Evolutionary conservation across 2,888 invertebrate species (phyloP).

Genomic region (Chaetoderma sp.): DNA sequence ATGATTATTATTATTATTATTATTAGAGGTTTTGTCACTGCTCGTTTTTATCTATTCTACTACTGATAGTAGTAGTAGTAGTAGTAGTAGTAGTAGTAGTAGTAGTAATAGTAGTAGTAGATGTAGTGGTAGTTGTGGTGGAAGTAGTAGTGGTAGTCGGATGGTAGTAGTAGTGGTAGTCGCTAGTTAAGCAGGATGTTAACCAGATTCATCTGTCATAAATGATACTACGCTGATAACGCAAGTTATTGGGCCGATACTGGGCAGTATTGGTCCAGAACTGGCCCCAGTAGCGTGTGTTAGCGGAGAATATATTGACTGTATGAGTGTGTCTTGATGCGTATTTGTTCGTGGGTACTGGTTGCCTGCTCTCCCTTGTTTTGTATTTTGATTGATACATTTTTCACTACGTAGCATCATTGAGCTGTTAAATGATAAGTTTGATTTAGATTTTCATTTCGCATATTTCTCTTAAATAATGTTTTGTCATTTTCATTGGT

Average conservation of each 20-base stretch:
- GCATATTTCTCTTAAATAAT: too few relatives aligned
- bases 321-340: slow-evolving; percentile 1
- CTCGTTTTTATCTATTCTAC: not conserved
- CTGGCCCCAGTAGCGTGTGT: too few relatives aligned
- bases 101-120: slow-evolving; percentile 14
- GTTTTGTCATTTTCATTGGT: too few relatives aligned
- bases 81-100: slow-evolving; percentile 13
- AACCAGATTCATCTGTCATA: not conserved
- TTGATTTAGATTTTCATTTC: too few relatives aligned
- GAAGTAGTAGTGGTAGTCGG: slow-evolving; percentile 5
- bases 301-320: slow-evolving; percentile 6
- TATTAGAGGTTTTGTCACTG: slow-evolving; percentile 13
- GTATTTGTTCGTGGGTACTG: too few relatives aligned
- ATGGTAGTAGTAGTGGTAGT: not conserved
- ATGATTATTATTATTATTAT: slow-evolving; percentile 7
- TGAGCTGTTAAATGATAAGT: too few relatives aligned
- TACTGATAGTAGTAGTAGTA: slow-evolving; percentile 6
- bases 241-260: too few relatives aligned
- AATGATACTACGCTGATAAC: too few relatives aligned
- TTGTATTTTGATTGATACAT: too few relatives aligned
- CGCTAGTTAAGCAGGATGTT: not conserved
- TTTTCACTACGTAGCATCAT: too few relatives aligned
- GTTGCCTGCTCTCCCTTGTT: too few relatives aligned
- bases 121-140: slow-evolving; percentile 12
- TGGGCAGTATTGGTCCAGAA: too few relatives aligned